These are phyloP conservation scores for Leptopilina boulardi DNA, from an alignment of 1,140 invertebrate genomes.

Conservation along the genomic window DNA sequence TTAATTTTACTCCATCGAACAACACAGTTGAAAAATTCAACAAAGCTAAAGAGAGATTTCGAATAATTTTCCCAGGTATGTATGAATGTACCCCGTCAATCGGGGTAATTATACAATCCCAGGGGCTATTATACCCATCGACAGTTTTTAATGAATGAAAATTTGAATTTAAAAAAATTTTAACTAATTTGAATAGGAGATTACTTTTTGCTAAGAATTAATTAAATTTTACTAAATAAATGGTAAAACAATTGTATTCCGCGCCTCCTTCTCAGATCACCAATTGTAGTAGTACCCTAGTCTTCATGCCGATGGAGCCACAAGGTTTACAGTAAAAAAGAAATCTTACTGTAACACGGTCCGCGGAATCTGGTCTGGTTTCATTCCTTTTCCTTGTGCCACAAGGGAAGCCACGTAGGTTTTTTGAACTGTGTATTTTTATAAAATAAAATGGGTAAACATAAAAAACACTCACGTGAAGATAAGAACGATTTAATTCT, in stretches of 20 bases:
- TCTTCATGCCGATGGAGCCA: slow-evolving; percentile 1
- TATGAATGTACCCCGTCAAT: too few relatives aligned
- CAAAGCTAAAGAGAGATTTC: too few relatives aligned
- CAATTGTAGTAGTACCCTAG: slow-evolving; percentile 35
- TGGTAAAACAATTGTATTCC: slow-evolving; percentile 43
- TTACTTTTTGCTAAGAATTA: too few relatives aligned
- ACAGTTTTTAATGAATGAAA: too few relatives aligned
- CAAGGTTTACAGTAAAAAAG: neutral
- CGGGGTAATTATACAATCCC: too few relatives aligned
- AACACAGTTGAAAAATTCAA: too few relatives aligned
- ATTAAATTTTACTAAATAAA: too few relatives aligned
- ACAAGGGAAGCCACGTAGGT: neutral
- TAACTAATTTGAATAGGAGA: too few relatives aligned
- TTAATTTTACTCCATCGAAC: too few relatives aligned
- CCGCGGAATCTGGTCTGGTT: neutral
- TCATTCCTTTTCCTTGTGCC: slow-evolving; percentile 2
- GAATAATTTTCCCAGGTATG: too few relatives aligned
- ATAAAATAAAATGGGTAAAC: neutral
- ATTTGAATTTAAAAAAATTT: too few relatives aligned
- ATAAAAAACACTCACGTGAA: neutral
- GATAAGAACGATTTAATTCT: neutral
- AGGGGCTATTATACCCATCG: too few relatives aligned
- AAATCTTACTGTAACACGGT: neutral
- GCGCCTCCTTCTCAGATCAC: slow-evolving; percentile 45
- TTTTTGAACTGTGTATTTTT: neutral